A percentile compares a stretch with the other conserved stretches of the same genome.
Evolutionary conservation across 2,888 invertebrate species (phyloP).

Genomic region (Drosophila gaucha): DNA sequence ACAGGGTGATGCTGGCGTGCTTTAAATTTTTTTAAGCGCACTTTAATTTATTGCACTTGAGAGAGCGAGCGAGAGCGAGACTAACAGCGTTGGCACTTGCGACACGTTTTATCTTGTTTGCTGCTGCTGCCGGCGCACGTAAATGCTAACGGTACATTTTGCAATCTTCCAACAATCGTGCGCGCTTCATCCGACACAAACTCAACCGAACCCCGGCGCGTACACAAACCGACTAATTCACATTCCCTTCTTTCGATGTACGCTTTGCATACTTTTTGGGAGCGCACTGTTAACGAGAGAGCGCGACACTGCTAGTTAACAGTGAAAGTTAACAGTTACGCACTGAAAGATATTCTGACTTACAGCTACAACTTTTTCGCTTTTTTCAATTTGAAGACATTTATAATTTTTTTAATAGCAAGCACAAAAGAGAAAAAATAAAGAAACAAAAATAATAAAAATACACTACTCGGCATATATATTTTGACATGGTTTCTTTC

Average conservation of each 20-base stretch:
- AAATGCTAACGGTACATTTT: slow-evolving; percentile 33
- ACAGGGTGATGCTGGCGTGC: slow-evolving; percentile 30
- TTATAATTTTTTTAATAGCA: too few relatives aligned
- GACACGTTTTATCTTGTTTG: slow-evolving; percentile 38
- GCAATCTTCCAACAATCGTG: neutral
- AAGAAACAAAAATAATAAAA: neutral
- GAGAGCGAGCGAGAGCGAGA: neutral
- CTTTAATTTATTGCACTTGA: slow-evolving; percentile 58
- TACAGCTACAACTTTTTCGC: neutral
- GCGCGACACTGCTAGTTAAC: slow-evolving; percentile 29
- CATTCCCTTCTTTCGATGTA: neutral
- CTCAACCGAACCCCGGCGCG: slow-evolving; percentile 33
- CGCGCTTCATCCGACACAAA: neutral
- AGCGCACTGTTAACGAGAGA: slow-evolving; percentile 9
- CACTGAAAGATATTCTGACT: neutral
- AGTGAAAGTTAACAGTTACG: neutral
- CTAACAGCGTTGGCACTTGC: slow-evolving; percentile 31
- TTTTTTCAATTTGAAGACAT: too few relatives aligned
- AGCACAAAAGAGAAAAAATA: neutral
- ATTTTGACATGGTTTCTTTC: too few relatives aligned
- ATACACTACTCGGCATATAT: too few relatives aligned
- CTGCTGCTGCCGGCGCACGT: slow-evolving; percentile 43
- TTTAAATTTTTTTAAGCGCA: slow-evolving; percentile 45
- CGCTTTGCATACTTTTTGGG: slow-evolving; percentile 39
- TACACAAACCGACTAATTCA: slow-evolving; percentile 32